These are phyloP conservation scores for Lobophora halterata DNA, from an alignment of 2,888 invertebrate species.

Conservation along the genomic window DNA sequence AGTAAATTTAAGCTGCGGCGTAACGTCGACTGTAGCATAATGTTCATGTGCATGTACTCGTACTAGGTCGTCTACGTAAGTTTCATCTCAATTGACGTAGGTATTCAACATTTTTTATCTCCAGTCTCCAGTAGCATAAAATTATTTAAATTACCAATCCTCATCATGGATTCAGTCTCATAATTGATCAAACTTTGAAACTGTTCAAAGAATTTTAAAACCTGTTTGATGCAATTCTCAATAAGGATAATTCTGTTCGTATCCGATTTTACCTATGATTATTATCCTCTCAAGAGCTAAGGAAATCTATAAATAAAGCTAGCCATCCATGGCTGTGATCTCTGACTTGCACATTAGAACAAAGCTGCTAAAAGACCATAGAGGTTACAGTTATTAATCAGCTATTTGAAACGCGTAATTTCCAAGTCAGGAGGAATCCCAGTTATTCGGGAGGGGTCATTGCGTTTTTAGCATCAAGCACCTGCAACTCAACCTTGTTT, in stretches of 20 bases:
- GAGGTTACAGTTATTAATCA: slow-evolving; percentile 1
- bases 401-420: slow-evolving; percentile 7
- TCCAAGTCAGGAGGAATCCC: slow-evolving; percentile 18
- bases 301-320: too few species aligned
- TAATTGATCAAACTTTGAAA: slow-evolving; percentile 13
- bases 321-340: too few species aligned
- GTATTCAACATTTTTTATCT: too few species aligned
- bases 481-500: slow-evolving; percentile 72
- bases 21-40: too few species aligned
- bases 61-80: too few species aligned
- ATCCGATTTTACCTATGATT: background rate
- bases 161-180: too few species aligned
- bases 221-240: slow-evolving; percentile 9
- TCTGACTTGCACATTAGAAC: slow-evolving; percentile 4
- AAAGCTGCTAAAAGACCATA: slow-evolving; percentile 4
- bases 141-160: too few species aligned
- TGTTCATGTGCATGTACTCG: too few species aligned
- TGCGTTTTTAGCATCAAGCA: slow-evolving; percentile 43
- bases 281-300: too few species aligned
- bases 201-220: slow-evolving; percentile 10
- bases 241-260: slow-evolving; percentile 1
- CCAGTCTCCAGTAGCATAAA: too few species aligned
- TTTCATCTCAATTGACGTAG: too few species aligned
- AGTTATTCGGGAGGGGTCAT: slow-evolving; percentile 50
- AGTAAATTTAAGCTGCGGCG: too few species aligned